Evolutionary conservation across 2,888 invertebrate species (phyloP).

Genomic region (Willowsia nigromaculata): DNA sequence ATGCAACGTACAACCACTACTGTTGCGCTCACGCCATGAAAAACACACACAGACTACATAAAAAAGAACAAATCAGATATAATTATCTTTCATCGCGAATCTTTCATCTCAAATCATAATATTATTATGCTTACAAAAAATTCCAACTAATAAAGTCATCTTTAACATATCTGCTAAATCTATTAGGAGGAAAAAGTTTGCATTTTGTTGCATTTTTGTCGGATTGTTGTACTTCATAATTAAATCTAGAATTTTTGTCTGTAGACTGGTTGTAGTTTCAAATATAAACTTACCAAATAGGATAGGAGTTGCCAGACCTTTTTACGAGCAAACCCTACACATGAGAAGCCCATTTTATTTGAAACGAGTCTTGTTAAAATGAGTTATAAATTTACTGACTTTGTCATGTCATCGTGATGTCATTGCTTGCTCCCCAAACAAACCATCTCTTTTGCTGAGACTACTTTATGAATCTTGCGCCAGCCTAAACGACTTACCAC

Average conservation of each 20-base stretch:
- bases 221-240: neutral
- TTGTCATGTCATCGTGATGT: constrained; percentile 58
- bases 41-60: neutral
- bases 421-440: constrained; percentile 41
- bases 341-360: constrained; percentile 20
- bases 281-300: neutral
- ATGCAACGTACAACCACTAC: neutral
- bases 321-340: neutral
- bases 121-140: neutral
- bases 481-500: neutral
- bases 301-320: neutral
- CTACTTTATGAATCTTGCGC: neutral
- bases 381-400: constrained; percentile 42
- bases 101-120: too few species aligned
- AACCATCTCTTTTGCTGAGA: neutral
- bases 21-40: neutral
- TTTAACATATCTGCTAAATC: neutral
- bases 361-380: constrained; percentile 37
- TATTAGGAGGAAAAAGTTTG: neutral
- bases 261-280: too few species aligned
- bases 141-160: constrained; percentile 30
- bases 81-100: constrained; percentile 16
- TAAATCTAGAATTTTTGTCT: too few species aligned
- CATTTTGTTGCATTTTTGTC: neutral
- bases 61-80: constrained; percentile 36